A percentile compares a stretch with the other conserved stretches of the same genome.
Evolutionary conservation across 2,113 vertebrate genomes (phyloP).

Genomic region (Lycaon pictus): DNA sequence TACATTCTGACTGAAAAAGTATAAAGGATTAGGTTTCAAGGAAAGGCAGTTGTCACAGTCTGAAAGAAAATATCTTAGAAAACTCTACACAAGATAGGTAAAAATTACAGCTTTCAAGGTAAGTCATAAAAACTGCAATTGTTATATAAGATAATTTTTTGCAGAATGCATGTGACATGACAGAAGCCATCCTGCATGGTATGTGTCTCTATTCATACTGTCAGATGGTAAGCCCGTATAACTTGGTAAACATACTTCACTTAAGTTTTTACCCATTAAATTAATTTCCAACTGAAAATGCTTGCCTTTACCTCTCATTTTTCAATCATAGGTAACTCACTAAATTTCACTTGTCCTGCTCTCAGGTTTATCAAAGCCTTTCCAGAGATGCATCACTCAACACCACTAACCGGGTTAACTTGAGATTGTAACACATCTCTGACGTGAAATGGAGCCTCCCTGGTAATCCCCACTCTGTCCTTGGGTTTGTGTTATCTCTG

Average conservation of each 20-base stretch:
- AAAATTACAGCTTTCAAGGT: neutral
- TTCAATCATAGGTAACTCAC: neutral
- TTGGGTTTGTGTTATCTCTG: neutral
- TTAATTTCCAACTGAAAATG: conserved; percentile 33
- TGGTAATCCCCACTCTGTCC: neutral
- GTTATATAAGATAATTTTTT: conserved; percentile 32
- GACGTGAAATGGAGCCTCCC: neutral
- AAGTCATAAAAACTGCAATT: neutral
- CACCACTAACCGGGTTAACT: neutral
- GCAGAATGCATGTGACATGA: neutral
- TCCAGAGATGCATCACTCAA: neutral
- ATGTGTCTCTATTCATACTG: neutral
- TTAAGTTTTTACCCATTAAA: neutral
- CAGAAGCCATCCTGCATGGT: neutral
- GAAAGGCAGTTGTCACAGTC: neutral
- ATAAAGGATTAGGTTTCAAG: neutral
- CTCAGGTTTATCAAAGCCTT: neutral
- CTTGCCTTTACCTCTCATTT: neutral
- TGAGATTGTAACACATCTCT: neutral
- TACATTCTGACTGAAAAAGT: conserved; percentile 25
- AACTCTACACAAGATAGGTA: conserved; percentile 40
- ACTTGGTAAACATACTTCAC: neutral
- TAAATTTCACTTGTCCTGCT: neutral
- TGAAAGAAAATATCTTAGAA: conserved; percentile 34
- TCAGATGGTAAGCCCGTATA: neutral